phyloP scores from a whole-genome alignment of 2,888 invertebrate species.

The Notocelia uddmanniana region DNA sequence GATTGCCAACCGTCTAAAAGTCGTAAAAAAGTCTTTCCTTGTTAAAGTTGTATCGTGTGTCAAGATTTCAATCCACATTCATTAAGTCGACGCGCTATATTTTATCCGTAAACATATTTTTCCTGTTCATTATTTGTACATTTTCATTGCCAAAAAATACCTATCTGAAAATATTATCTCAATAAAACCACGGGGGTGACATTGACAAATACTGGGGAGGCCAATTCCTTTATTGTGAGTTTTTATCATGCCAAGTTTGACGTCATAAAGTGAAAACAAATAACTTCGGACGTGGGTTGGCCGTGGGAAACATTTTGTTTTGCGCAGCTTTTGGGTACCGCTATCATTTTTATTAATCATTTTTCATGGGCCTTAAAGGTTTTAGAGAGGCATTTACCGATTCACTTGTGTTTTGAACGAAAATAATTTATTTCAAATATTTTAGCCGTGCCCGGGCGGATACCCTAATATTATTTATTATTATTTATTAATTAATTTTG shows the following conservation, averaged over 20 bases:
- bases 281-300: constrained; percentile 47
- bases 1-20: background rate
- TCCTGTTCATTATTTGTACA: constrained; percentile 28
- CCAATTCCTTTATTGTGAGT: constrained; percentile 47
- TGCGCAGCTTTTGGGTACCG: constrained; percentile 31
- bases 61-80: constrained; percentile 2
- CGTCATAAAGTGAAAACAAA: constrained; percentile 49
- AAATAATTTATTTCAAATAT: too few species aligned
- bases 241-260: constrained; percentile 48
- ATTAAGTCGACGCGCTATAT: background rate
- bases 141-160: constrained; percentile 24
- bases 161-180: constrained; percentile 49
- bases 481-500: too few species aligned
- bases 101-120: constrained; percentile 7
- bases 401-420: too few species aligned
- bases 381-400: background rate
- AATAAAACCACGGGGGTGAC: constrained; percentile 49
- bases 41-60: background rate
- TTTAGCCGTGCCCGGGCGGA: too few species aligned
- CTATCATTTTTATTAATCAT: constrained; percentile 1
- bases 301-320: constrained; percentile 47
- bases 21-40: background rate
- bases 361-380: background rate
- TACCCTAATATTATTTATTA: too few species aligned
- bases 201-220: constrained; percentile 50